Percentiles rank a stretch among this genome's conserved stretches.
phyloP scores from a whole-genome alignment of 1,140 invertebrate species.

The Zelostemma sp. region DNA sequence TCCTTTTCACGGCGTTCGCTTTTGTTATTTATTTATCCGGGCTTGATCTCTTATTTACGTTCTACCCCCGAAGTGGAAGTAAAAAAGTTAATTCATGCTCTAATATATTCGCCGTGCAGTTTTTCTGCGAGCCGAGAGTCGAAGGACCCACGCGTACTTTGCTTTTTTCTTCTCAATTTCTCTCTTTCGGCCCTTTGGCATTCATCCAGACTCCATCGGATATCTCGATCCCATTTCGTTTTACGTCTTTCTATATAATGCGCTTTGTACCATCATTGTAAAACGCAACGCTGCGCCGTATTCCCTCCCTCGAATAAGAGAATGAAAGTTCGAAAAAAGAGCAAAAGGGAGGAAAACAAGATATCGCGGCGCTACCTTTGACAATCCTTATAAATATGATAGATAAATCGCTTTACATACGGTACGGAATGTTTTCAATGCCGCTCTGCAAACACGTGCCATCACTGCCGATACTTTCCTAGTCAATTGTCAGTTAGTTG shows the following conservation, averaged over 20 bases:
- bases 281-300: conserved; percentile 27
- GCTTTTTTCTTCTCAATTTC: conserved; percentile 15
- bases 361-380: conserved; percentile 32
- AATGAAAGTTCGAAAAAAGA: not conserved
- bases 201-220: conserved; percentile 54
- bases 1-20: not conserved
- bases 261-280: conserved; percentile 56
- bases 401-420: conserved; percentile 31
- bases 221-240: conserved; percentile 62
- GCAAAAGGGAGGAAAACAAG: conserved; percentile 13
- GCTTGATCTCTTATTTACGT: not conserved
- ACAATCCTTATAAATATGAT: conserved; percentile 39
- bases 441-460: no score
- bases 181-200: conserved; percentile 38
- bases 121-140: conserved; percentile 5
- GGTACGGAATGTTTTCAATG: conserved; percentile 18
- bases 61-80: no score
- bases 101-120: not conserved
- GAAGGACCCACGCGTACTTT: no score
- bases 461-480: no score
- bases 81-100: no score
- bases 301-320: conserved; percentile 17
- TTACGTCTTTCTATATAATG: conserved; percentile 63
- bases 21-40: not conserved
- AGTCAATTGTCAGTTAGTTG: no score